phyloP scores from a whole-genome alignment of 2,113 vertebrate species.

The Rhegmatorhina hoffmannsi region DNA sequence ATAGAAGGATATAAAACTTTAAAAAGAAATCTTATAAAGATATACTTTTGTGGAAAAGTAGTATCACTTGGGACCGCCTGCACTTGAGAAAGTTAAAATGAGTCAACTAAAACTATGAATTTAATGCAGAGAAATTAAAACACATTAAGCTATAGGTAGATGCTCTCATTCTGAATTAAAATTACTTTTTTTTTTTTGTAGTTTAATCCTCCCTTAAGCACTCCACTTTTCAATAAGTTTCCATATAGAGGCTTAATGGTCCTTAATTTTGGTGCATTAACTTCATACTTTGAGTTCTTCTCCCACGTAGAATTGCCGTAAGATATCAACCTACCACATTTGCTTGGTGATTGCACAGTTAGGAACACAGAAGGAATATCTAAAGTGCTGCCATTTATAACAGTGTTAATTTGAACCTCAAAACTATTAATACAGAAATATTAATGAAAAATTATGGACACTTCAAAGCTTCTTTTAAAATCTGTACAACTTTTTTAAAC shows the following conservation, averaged over 20 bases:
- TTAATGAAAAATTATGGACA: background rate
- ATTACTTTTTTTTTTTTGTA: slow-evolving; percentile 18
- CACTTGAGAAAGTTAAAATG: background rate
- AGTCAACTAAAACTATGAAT: background rate
- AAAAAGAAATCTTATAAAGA: background rate
- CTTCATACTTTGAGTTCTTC: slow-evolving; percentile 21
- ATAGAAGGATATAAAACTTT: slow-evolving; percentile 9
- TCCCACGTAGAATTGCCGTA: background rate
- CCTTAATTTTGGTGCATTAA: slow-evolving; percentile 56
- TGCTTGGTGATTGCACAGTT: slow-evolving; percentile 6
- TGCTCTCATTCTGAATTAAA: slow-evolving; percentile 11
- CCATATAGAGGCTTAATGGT: slow-evolving; percentile 21
- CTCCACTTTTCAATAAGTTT: slow-evolving; percentile 12
- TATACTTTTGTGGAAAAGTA: background rate
- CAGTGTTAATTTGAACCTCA: slow-evolving; percentile 21
- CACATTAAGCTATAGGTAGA: slow-evolving; percentile 13
- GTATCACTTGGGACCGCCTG: background rate
- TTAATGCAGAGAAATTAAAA: slow-evolving; percentile 45
- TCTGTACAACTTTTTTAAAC: background rate
- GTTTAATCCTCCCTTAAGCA: slow-evolving; percentile 16
- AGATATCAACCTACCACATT: background rate
- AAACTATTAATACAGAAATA: slow-evolving; percentile 2
- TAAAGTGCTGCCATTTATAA: slow-evolving; percentile 51
- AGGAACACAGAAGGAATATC: background rate
- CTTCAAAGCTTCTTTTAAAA: background rate